A percentile compares a stretch with the other conserved stretches of the same genome.
Conservation (phyloP, 2,797 vertebrate genomes). For the Anomalospiza imberbis region DNA sequence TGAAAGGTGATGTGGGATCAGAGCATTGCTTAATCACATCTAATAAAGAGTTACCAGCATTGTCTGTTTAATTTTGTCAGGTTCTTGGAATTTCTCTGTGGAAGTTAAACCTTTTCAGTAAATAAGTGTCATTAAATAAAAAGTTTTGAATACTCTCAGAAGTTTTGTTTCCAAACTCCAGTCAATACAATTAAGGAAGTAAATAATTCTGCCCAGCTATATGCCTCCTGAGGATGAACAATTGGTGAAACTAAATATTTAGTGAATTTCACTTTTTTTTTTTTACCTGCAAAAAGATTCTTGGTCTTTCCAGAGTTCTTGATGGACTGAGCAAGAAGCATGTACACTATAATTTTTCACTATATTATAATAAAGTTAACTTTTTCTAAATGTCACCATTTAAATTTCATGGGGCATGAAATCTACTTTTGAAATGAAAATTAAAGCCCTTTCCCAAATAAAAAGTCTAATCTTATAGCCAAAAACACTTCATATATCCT, state of each 20-base stretch:
- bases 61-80: neutral
- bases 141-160: neutral
- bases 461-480: slow-evolving; percentile 65
- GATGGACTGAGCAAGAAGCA: slow-evolving; percentile 53
- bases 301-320: slow-evolving; percentile 49
- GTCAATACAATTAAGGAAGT: slow-evolving; percentile 14
- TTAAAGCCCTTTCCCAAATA: slow-evolving; percentile 67
- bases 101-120: neutral
- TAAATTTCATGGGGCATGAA: slow-evolving; percentile 73
- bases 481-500: slow-evolving; percentile 64
- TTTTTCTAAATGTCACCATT: slow-evolving; percentile 75
- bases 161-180: slow-evolving; percentile 30
- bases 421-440: slow-evolving; percentile 74
- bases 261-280: slow-evolving; percentile 10
- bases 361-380: slow-evolving; percentile 68
- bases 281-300: slow-evolving; percentile 49
- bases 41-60: neutral
- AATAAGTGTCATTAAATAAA: neutral
- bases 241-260: slow-evolving; percentile 20
- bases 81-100: neutral
- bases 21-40: neutral
- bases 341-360: slow-evolving; percentile 65
- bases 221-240: slow-evolving; percentile 10
- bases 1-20: neutral
- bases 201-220: slow-evolving; percentile 45